Percentiles rank a stretch among this genome's conserved stretches.
Evolutionary conservation across 2,113 vertebrate species (phyloP).

Genomic region (Mohoua ochrocephala): DNA sequence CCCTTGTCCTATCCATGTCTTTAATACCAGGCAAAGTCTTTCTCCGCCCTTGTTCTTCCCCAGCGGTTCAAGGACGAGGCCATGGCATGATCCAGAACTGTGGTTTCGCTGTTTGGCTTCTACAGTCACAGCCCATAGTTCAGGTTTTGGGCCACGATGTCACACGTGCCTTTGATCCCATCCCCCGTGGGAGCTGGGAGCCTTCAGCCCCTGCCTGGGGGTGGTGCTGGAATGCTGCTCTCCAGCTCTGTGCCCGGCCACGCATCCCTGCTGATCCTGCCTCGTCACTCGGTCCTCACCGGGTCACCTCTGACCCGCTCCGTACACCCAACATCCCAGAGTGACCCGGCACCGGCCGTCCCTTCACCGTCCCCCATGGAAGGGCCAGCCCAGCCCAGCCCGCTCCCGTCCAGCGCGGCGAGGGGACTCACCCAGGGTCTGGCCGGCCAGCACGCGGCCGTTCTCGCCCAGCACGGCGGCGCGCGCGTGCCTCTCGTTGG

Average conservation of each 20-base stretch:
- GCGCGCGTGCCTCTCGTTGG: constrained; percentile 86
- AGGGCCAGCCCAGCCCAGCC: too few species aligned
- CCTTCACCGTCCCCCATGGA: not conserved
- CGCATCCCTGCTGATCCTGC: not conserved
- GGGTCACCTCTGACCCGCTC: not conserved
- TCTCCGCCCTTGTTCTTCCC: not conserved
- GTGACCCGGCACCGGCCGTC: not conserved
- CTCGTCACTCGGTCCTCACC: not conserved
- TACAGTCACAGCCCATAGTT: rapidly evolving
- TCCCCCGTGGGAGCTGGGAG: rapidly evolving
- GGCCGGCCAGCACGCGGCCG: constrained; percentile 86
- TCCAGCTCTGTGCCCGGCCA: not conserved
- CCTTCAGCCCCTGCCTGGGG: too few species aligned
- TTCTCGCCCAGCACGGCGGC: constrained; percentile 91
- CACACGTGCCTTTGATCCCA: not conserved
- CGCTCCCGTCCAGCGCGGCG: not conserved
- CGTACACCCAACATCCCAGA: not conserved
- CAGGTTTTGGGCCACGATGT: not conserved
- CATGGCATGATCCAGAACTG: not conserved
- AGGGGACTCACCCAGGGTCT: constrained; percentile 82
- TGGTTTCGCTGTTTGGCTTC: not conserved
- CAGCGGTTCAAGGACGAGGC: not conserved
- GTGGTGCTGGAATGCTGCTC: not conserved
- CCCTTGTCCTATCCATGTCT: not conserved
- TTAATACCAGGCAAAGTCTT: not conserved